These are phyloP conservation scores for Noturus placidus DNA, from an alignment of 2,113 vertebrate species.

Conservation along the genomic window DNA sequence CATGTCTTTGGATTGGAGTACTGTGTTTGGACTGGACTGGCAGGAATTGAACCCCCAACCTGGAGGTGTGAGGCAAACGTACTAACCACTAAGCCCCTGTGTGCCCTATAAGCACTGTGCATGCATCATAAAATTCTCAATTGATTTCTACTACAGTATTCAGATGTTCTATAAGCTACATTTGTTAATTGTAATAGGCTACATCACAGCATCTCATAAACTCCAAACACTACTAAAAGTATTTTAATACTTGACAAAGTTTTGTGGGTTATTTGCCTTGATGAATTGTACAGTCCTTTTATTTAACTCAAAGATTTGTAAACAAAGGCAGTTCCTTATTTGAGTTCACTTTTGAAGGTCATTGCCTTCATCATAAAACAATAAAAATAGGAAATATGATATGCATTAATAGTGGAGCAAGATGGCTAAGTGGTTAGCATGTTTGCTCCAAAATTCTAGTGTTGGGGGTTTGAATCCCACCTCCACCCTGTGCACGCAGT, in stretches of 20 bases:
- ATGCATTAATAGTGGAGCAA: too few species aligned
- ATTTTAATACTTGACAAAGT: background rate
- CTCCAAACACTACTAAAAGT: background rate
- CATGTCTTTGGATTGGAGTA: too few species aligned
- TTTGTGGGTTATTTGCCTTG: background rate
- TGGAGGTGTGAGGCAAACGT: too few species aligned
- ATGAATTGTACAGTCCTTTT: background rate
- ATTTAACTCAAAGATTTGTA: too few species aligned
- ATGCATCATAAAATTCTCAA: background rate
- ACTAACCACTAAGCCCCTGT: too few species aligned
- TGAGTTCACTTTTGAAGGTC: background rate
- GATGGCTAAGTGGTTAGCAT: too few species aligned
- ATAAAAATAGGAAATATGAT: background rate
- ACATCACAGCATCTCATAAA: background rate
- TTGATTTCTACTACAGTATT: background rate
- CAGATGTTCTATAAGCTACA: background rate
- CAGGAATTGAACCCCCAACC: too few species aligned
- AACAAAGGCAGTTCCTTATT: background rate
- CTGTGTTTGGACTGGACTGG: too few species aligned
- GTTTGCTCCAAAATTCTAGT: too few species aligned
- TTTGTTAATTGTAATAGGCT: background rate
- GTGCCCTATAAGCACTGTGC: background rate
- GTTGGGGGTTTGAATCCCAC: too few species aligned
- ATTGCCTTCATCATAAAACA: background rate
- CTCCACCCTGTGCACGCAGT: too few species aligned